Evolutionary conservation across 2,797 vertebrate genomes (phyloP), one percentile per base, ranked within the genome.

Genomic region (Ptychobarbus kaznakovi): DNA sequence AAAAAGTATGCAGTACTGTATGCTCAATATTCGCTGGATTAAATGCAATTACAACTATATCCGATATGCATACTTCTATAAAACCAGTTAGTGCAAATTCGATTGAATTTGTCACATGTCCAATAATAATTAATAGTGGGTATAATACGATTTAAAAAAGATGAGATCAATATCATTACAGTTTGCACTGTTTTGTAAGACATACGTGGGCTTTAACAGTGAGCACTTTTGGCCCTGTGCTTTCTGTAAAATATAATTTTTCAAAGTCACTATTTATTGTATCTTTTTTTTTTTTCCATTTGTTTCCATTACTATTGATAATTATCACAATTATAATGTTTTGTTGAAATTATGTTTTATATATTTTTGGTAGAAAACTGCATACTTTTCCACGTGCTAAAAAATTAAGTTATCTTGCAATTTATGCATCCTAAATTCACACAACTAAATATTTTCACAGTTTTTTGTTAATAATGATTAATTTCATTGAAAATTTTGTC

Each of bases 31-130:
- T 74, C 18, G 4, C 25, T 25, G 69, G 69, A 58, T 73, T 82
- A 38, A 15, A 82, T 61, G 80, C 35, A 32, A 44, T 78, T 61
- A 78, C 76, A 78, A 78, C 56, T 25, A 66, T 46, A 80, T 66
- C 20, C 13, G 58, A 81, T 38, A 51, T 42, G 63, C 63, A 25
- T 46, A 10, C 66, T 53, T 46, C 46, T 15, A 11, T 65, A 83
- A 35, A 75, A 22, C 40, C 72, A 51, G 72, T 65, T 65, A n/a
- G 56, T 22, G 56, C 22, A 11, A 51, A 65, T 40, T 44, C 8
- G 28, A 44, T 74, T 58, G 70, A 73, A 73, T 72, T 22, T 1
- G 16, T 66, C 7, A 22, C 25, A 32, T 49, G 40, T 80, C 42
- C 58, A 75, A 66, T 38, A 51, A 49, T 51, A 76, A 75, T 51